These are phyloP conservation scores for Protonibea diacanthus DNA, from an alignment of 2,797 vertebrate species.

Conservation along the genomic window DNA sequence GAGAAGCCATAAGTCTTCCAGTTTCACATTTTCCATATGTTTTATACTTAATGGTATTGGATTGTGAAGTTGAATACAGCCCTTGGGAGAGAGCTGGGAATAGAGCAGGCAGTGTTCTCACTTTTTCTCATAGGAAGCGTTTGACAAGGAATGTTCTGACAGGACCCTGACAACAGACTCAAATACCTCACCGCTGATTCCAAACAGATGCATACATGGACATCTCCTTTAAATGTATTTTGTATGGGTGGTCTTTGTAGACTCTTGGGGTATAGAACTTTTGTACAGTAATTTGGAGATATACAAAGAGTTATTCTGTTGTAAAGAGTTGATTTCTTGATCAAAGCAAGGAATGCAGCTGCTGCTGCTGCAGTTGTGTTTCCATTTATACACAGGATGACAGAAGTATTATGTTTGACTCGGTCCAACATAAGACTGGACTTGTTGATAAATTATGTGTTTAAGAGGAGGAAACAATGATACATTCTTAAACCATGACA, in stretches of 20 bases:
- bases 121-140: background rate
- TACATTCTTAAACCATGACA: background rate
- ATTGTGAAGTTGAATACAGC: background rate
- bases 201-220: background rate
- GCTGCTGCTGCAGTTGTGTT: too few species aligned
- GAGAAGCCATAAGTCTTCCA: background rate
- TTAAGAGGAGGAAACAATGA: background rate
- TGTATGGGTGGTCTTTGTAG: background rate
- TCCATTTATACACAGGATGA: background rate
- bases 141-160: background rate
- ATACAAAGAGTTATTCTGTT: background rate
- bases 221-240: background rate
- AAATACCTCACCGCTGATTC: slow-evolving; percentile 4
- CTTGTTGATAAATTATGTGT: background rate
- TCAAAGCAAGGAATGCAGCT: background rate
- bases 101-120: background rate
- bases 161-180: too few species aligned
- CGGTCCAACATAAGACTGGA: background rate
- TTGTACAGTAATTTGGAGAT: background rate
- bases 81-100: too few species aligned
- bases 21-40: background rate
- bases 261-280: background rate
- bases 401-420: background rate
- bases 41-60: background rate
- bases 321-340: background rate